Percentiles rank a stretch among this genome's conserved stretches.
Conservation (phyloP, 2,888 invertebrate species). For the Hydropsyche betteni region DNA sequence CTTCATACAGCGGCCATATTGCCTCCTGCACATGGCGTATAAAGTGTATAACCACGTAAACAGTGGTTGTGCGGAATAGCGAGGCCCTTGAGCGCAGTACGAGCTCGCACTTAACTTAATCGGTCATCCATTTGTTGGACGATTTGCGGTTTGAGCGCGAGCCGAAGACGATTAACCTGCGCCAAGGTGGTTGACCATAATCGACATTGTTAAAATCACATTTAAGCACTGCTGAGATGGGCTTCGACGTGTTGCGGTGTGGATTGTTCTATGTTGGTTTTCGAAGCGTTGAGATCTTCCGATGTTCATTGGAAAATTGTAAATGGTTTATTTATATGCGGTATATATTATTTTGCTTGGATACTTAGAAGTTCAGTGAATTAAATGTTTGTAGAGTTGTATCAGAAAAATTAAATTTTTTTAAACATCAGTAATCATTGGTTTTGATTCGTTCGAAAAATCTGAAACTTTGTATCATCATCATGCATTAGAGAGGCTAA, state of each 20-base stretch:
- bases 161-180: background rate
- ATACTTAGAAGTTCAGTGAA: no score
- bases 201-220: slow-evolving; percentile 37
- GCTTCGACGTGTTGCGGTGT: no score
- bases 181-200: slow-evolving; percentile 30
- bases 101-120: slow-evolving; percentile 15
- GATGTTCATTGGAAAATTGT: background rate
- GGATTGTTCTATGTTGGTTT: background rate
- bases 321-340: no score
- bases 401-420: no score
- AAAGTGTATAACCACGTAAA: background rate
- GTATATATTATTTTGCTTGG: no score
- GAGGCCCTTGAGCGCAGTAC: background rate
- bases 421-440: no score
- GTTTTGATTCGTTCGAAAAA: no score
- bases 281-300: background rate
- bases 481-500: no score
- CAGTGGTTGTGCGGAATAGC: background rate
- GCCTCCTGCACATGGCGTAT: no score
- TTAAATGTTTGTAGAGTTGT: no score
- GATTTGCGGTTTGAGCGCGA: slow-evolving; percentile 16
- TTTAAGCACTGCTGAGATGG: slow-evolving; percentile 2
- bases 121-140: slow-evolving; percentile 11
- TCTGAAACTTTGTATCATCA: no score
- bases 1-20: no score